These are phyloP conservation scores for Pipistrellus kuhlii DNA, from an alignment of 2,797 vertebrate genomes.

Conservation along the genomic window DNA sequence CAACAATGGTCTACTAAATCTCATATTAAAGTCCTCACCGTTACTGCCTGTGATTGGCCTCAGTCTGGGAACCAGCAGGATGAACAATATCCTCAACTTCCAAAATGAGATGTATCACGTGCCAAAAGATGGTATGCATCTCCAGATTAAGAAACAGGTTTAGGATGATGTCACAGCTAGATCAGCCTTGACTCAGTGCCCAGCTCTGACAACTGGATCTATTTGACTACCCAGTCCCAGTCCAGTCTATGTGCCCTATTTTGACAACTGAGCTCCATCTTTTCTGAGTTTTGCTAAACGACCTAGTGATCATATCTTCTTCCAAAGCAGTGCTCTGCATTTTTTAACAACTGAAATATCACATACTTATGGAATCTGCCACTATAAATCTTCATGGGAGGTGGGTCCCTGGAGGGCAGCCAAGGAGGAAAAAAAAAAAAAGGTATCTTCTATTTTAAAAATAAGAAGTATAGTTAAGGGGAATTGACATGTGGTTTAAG, in stretches of 20 bases:
- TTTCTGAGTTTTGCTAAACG: not conserved
- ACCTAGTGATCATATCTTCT: not conserved
- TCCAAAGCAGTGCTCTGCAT: not conserved
- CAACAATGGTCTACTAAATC: not conserved
- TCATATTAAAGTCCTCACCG: not conserved
- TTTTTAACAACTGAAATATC: not conserved
- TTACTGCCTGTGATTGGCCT: not conserved
- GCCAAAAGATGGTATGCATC: not conserved
- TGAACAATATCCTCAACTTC: not conserved
- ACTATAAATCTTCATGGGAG: not conserved
- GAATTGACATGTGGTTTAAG: not conserved
- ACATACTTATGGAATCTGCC: not conserved
- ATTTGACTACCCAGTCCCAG: not conserved
- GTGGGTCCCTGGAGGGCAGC: not conserved
- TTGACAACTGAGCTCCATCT: not conserved
- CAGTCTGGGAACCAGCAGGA: not conserved
- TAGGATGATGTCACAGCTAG: not conserved
- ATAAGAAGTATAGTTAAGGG: not conserved
- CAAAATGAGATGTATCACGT: not conserved
- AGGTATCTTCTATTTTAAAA: conserved; percentile 24
- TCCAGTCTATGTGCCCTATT: not conserved
- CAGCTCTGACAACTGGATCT: not conserved
- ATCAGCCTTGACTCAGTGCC: not conserved
- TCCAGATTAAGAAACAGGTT: not conserved
- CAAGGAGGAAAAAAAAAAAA: not conserved